Base-by-base conservation (phyloP, 2,888 invertebrate genomes). In the Ceriagrion tenellum region DNA sequence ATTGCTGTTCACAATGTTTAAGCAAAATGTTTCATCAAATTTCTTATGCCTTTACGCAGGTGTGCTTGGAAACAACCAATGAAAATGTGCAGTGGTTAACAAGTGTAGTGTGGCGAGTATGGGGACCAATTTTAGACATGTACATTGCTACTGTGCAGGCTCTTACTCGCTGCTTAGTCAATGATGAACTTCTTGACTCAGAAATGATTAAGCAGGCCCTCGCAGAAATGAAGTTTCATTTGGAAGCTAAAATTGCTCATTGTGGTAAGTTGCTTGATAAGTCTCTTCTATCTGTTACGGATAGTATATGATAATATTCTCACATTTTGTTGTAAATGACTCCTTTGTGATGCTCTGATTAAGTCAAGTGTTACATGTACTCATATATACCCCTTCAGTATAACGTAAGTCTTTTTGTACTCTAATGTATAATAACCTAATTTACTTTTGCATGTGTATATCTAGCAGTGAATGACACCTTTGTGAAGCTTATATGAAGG, bases 121-220 rank as follows among this genome's bases (percentile, higher is more conserved):
- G 99, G 88, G 97, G 98, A 90, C 98, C 99, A 0, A 97, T 98
- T 95, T 97, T 98, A 95, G 98, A 98, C 96, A 98, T 98, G 13
- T 99, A 99, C 96, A 97, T 98, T 88, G 97, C 98, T 47, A 98
- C 98, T 30, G 98, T 98, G 2, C 97, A 97, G 95, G 97, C 97
- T 90, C 97, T 98, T 96, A 30, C 69, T 47, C 97, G 97, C 56
- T 97, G 97, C 96, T 96, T 98, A 95, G 97, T 98, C 0, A 97
- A 97, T 0, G 96, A 97, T 95, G 97, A 97, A 89, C 97, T 98
- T 95, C 96, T 98, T 4, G 98, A 98, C 97, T 97, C 97, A 95
- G 98, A 98, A 88, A 97, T 98, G 95, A 97, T 98, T 74, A 97
- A 98, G 96, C 97, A 97, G 96, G 97, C 98, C 74, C 97, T 98